phyloP scores from a whole-genome alignment of 2,888 invertebrate species.

The Dyspetes luteomarginatus region DNA sequence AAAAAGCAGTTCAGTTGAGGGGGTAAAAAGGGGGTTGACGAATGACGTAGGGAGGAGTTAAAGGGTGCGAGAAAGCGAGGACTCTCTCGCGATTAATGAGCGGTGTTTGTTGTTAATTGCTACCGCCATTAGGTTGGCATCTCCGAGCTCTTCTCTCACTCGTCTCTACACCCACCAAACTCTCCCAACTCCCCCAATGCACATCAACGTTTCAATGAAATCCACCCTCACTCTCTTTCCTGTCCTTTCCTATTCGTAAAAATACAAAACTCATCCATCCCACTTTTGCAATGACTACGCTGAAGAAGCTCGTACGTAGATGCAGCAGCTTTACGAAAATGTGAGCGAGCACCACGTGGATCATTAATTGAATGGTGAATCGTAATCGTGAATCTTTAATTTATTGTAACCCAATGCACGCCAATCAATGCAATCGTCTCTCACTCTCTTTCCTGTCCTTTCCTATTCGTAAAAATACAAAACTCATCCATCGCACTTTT shows the following conservation, averaged over 20 bases:
- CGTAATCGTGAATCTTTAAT: no score
- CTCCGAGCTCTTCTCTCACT: slow-evolving; percentile 65
- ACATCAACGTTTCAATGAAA: slow-evolving; percentile 60
- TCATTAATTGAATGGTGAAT: no score
- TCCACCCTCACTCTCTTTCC: slow-evolving; percentile 62
- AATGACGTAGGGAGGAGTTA: slow-evolving; percentile 25
- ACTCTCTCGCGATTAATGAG: slow-evolving; percentile 82
- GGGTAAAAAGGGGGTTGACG: slow-evolving; percentile 28
- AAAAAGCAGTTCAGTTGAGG: slow-evolving; percentile 18
- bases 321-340: no score
- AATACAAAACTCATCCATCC: slow-evolving; percentile 46
- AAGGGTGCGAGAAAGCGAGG: slow-evolving; percentile 70
- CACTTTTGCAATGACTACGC: neutral
- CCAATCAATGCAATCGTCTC: no score
- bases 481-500: no score
- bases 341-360: no score
- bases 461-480: no score
- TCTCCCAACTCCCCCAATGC: slow-evolving; percentile 20
- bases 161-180: slow-evolving; percentile 50
- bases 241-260: slow-evolving; percentile 6
- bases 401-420: no score
- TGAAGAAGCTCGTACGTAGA: neutral
- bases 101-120: slow-evolving; percentile 84
- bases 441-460: no score
- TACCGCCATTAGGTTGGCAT: slow-evolving; percentile 83